These are phyloP conservation scores for Gerris lacustris DNA, from an alignment of 2,888 invertebrate genomes.

Conservation along the genomic window DNA sequence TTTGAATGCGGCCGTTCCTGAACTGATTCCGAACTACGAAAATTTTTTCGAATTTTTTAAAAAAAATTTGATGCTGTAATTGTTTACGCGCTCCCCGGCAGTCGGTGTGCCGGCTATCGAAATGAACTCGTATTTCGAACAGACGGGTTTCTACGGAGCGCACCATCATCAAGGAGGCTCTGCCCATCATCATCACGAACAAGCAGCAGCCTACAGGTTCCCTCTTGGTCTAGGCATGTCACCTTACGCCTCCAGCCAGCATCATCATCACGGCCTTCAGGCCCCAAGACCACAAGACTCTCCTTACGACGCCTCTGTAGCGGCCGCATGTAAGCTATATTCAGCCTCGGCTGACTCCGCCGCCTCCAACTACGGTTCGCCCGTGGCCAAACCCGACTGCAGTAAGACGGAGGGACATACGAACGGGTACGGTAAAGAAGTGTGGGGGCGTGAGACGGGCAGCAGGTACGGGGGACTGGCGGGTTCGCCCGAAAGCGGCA, in stretches of 20 bases:
- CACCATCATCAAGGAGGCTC: constrained; percentile 63
- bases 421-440: constrained; percentile 49
- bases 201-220: constrained; percentile 63
- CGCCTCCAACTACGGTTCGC: constrained; percentile 31
- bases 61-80: constrained; percentile 6
- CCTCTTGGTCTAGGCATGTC: constrained; percentile 74
- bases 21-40: background rate
- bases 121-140: constrained; percentile 95
- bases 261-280: constrained; percentile 60
- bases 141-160: constrained; percentile 86
- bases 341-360: constrained; percentile 48
- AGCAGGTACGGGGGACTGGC: constrained; percentile 1
- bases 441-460: constrained; percentile 45
- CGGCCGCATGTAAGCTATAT: constrained; percentile 68
- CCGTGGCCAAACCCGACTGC: constrained; percentile 32
- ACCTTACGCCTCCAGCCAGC: constrained; percentile 60
- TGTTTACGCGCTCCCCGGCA: background rate
- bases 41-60: background rate
- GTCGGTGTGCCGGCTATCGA: constrained; percentile 8
- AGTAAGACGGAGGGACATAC: constrained; percentile 38
- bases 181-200: constrained; percentile 56
- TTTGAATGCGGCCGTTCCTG: background rate
- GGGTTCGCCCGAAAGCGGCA: constrained; percentile 50
- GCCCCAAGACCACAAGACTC: constrained; percentile 77
- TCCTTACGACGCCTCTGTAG: constrained; percentile 80